Evolutionary conservation across 2,888 invertebrate genomes (phyloP), one percentile per base, ranked within the genome.

Genomic region (Epistrophe eligans): DNA sequence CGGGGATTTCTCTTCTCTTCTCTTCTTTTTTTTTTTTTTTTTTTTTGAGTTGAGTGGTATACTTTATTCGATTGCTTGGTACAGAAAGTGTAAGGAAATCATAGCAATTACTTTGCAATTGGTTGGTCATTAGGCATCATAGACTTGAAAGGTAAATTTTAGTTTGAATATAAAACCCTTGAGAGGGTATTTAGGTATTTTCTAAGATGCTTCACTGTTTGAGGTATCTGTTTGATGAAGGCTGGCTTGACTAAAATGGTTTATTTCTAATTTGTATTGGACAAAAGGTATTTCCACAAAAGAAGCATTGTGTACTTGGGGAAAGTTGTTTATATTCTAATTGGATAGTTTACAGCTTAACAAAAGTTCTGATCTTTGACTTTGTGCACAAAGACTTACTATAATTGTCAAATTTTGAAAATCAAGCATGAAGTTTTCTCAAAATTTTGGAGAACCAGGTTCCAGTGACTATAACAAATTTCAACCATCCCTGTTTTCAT

Each of bases 51-150:
- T 48, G 62, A 83, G 79, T 79, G 74, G 62, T 48, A 15, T 79
- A 79, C 79, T 84, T 84, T 74, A 79, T 84, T 84, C 57, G 64
- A 84, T 74, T 70, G 83, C 58, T 74, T 73, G 83, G 62, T 48
- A 48, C 13, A 19, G 28, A 62, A 38, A 43, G 45, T 67, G 45
- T 38, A 73, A 55, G 67, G 40, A 73, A 83, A 70, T 83, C 72
- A 77, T 40, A 57, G 79, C 83, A 79, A 83, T 83, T 83, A 77
- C 52, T 52, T 62, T 38, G 55, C 60, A 62, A 79, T 83, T 79
- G 52, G 79, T 73, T 73, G 73, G 79, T 79, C 74, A 74, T 79
- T 74, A 79, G 74, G 71, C 40, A 57, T n/a, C 52, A 40, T 11
- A 19, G 52, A 77, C 58, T 66, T 82, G 72, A 72, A 62, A 76